phyloP scores from a whole-genome alignment of 92 coral and sea anemone species.

The Diadumene lineata region DNA sequence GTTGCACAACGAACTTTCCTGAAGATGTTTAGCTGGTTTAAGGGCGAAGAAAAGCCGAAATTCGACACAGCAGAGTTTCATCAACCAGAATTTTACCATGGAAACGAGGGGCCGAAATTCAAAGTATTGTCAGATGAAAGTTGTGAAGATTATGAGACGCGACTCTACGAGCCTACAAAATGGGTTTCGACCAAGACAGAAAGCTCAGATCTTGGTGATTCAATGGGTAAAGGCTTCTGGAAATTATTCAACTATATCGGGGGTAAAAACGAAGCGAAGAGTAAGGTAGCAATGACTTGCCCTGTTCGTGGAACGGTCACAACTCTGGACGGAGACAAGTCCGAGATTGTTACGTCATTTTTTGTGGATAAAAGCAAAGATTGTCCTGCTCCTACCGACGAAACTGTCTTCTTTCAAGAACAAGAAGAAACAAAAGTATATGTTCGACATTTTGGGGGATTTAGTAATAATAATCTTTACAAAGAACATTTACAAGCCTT shows the following conservation, averaged over 20 bases:
- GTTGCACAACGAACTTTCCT: not conserved
- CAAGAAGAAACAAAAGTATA: conserved; percentile 45
- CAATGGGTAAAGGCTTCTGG: conserved; percentile 53
- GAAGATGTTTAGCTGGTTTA: conserved; percentile 52
- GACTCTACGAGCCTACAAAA: conserved; percentile 44
- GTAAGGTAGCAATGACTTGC: conserved; percentile 56
- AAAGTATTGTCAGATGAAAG: conserved; percentile 43
- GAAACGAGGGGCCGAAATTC: conserved; percentile 55
- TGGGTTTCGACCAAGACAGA: conserved; percentile 52
- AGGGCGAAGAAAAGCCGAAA: conserved; percentile 67
- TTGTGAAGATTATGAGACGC: conserved; percentile 53
- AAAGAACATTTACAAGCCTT: conserved; percentile 42
- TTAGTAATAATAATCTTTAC: conserved; percentile 49
- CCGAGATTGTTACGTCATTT: conserved; percentile 41
- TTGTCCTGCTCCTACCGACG: conserved; percentile 54
- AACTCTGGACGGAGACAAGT: conserved; percentile 28
- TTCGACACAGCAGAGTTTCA: conserved; percentile 56
- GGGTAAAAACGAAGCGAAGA: conserved; percentile 59
- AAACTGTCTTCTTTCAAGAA: conserved; percentile 40
- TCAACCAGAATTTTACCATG: conserved; percentile 60
- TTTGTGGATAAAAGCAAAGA: conserved; percentile 31
- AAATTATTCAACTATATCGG: conserved; percentile 60
- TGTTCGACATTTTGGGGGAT: conserved; percentile 51
- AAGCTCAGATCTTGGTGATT: conserved; percentile 42
- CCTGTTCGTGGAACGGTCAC: conserved; percentile 48